Base-by-base conservation (phyloP, 2,888 invertebrate genomes). In the Latrodectus hesperus region DNA sequence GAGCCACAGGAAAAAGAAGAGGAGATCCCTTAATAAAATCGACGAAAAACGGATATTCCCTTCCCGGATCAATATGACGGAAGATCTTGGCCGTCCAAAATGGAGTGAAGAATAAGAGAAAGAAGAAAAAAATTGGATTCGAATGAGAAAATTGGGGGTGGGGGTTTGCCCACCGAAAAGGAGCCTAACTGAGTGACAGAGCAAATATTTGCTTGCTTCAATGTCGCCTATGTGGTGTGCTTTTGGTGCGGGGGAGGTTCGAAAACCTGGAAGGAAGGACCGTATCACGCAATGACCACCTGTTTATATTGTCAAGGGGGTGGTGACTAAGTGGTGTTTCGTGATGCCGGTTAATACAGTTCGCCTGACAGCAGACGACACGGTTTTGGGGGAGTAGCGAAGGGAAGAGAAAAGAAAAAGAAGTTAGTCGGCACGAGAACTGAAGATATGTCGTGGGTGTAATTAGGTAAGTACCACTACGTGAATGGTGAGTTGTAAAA, bases 211-310 rank as follows among this genome's bases (percentile, higher is more conserved):
- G 81, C 73, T 17, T 38, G 68, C 22, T 68, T 65, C 80, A 51
- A 51, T 60, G 71, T 72, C 60, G 64, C 52, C 53, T 64, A 17
- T 72, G 80, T 55, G 80, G 80, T 80, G 80, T 80, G 80, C 72
- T 72, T 60, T 60, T 22, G 55, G 70, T n/a, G 52, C n/a, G 79
- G 22, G 80, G 80, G 79, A n/a, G 38, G 72, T 17, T 14, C 60
- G n/a, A 8, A n/a, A n/a, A 16, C 12, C 10, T 68, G 73, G 51
- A 26, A 16, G 72, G 72, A 49, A 60, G 79, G 51, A 12, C 53
- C 64, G 65, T 81, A 81, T 81, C 81, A 81, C 81, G 74, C 74
- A 26, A 81, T 74, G 67, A 74, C 81, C 81, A 81, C 81, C 81
- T 81, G 81, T 81, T 81, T 73, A 52, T 65, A 73, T 67, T 81